A percentile compares a stretch with the other conserved stretches of the same genome.
Conservation (phyloP, 2,113 vertebrate genomes). For the Sarotherodon lohbergeri region DNA sequence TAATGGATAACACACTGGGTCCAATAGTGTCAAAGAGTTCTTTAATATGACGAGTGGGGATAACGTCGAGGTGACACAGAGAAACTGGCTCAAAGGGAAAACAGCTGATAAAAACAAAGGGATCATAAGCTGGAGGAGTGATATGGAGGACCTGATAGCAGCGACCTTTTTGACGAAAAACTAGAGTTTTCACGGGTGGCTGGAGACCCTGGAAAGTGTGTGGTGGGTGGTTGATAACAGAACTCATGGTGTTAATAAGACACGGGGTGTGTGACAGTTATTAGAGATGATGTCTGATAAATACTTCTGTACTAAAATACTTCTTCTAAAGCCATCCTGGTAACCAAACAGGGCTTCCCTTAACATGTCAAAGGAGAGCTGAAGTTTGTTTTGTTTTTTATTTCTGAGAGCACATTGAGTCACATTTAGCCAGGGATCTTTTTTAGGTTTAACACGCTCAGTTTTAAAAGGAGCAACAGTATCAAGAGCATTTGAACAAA, state of each 20-base stretch:
- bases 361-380: not conserved
- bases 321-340: not conserved
- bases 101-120: not conserved
- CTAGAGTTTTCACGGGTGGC: not conserved
- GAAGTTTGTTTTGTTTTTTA: fast-evolving
- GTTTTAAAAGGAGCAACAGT: not conserved
- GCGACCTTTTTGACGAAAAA: not conserved
- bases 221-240: not conserved
- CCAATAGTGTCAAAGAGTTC: not conserved
- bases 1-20: not conserved
- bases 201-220: not conserved
- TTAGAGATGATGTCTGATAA: not conserved
- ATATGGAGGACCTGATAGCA: not conserved
- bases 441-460: not conserved
- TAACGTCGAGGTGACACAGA: not conserved
- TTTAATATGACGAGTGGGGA: not conserved
- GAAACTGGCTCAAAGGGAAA: not conserved
- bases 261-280: not conserved
- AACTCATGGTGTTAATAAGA: not conserved
- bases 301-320: not conserved
- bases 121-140: not conserved
- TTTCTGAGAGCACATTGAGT: not conserved
- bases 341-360: not conserved
- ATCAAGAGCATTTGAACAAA: not conserved
- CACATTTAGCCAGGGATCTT: fast-evolving